Evolutionary conservation across 2,113 vertebrate species (phyloP), one percentile per base, ranked within the genome.

Genomic region (Brachyhypopomus gauderio): DNA sequence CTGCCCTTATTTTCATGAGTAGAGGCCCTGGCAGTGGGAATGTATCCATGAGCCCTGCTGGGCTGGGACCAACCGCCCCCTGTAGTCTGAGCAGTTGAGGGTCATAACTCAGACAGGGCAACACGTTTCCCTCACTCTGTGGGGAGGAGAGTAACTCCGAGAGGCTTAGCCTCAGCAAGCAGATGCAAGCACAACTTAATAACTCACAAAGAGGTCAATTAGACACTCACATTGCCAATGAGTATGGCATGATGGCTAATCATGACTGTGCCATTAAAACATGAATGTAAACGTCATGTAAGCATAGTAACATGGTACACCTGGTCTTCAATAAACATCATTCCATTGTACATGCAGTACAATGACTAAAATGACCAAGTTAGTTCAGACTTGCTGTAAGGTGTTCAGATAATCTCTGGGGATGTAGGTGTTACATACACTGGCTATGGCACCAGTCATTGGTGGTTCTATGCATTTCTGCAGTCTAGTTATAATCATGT

Each of bases 381-480:
- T 59, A 59, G 58, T 27, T 62, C 17, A 48, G 69, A 22, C 17
- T 16, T 55, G 12, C 45, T 64, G 52, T 38, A 8, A 77, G n/a
- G 20, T 60, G 45, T 70, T 64, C 36, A 70, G 73, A 83, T 79
- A 80, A 80, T 52, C 87, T 78, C 85, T 83, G 85, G 71, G 75
- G 70, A 72, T 30, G 41, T 41, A 41, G 41, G 9, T 9, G 5
- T 41, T n/a, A 70, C 55, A 48, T 74, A 86, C 73, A 87, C 81
- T 45, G 34, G 77, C 77, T 86, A 80, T 58, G 81, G 75, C 88
- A 86, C 85, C 79, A 89, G 85, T 80, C 88, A 87, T 90, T 74
- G 74, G 90, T 75, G 75, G 90, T 88, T 90, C 91, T 94, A 93
- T 94, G 93, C 92, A 94, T 91, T 89, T 88, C 90, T 86, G 72